Base-by-base conservation (phyloP, 1,140 invertebrate species). In the Cotesia chilonis region DNA sequence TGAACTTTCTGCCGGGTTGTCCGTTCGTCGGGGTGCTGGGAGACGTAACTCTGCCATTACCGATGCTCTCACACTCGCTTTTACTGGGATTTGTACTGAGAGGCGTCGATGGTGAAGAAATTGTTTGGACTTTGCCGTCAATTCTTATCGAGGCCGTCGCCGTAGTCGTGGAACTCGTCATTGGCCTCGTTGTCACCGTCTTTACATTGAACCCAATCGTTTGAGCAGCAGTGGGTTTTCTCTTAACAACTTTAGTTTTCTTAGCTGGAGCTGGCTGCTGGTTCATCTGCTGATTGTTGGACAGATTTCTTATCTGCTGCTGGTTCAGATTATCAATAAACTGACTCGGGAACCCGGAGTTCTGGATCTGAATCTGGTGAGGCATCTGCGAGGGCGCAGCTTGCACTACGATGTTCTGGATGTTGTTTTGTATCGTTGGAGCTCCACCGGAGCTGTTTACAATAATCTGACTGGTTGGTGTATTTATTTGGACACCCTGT, bases 271-370 rank as follows among this genome's bases (percentile, higher is more conserved):
- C 41, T 35, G 52, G 35, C 36, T 71, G 69, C 5, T 63, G 63
- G 4, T 70, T 14, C 17, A 28, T 36, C 51, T 71, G 71, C 68
- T 73, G 63, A 1, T 66, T 57, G 4, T 47, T 64, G n/a, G 79
- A 81, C 35, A 87, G 76, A 68, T 83, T 86, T 6, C 82, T 81
- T 47, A 87, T 84, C 71, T 87, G 86, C 55, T 87, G 86, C 68
- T 87, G 85, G 82, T 87, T 87, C 41, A 87, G 66, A 77, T 87
- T 85, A 71, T 87, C 86, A 61, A 87, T 85, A 69, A 87, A 87
- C 63, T 87, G 84, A 78, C 79, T 86, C 5, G 86, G 86, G 52
- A 87, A 87, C 5, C 76, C 76, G 6, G 84, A 85, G 79, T 87
- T 87, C 74, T 87, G 85, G 67, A 87, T 87, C 68, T 87, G 86